Conservation (phyloP, 2,888 invertebrate genomes). For the Atrina japonica region DNA sequence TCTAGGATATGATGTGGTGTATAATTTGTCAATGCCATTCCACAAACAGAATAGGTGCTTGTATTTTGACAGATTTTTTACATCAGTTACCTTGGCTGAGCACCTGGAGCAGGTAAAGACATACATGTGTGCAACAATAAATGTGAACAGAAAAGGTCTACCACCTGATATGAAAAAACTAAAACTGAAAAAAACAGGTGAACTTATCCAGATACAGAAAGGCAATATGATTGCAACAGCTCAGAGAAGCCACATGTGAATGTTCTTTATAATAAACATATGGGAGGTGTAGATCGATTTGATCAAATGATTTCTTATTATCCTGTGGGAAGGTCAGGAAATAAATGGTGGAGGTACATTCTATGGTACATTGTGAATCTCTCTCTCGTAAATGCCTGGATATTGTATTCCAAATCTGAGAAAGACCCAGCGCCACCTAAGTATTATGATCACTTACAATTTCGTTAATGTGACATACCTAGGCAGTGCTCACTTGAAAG, state of each 20-base stretch:
- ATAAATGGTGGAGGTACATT: constrained; percentile 40
- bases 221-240: constrained; percentile 31
- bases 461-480: too few species aligned
- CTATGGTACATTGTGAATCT: constrained; percentile 37
- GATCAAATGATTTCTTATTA: constrained; percentile 37
- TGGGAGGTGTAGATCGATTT: constrained; percentile 35
- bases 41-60: constrained; percentile 17
- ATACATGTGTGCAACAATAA: constrained; percentile 21
- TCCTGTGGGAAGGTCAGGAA: constrained; percentile 27
- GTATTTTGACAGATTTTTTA: constrained; percentile 17
- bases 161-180: background rate
- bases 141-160: constrained; percentile 10
- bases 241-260: constrained; percentile 29
- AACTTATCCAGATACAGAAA: constrained; percentile 19
- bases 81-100: constrained; percentile 7
- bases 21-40: background rate
- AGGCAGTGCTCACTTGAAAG: too few species aligned
- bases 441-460: too few species aligned
- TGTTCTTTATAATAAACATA: background rate
- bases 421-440: too few species aligned
- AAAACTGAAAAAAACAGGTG: constrained; percentile 10
- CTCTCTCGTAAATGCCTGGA: constrained; percentile 19
- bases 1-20: constrained; percentile 23
- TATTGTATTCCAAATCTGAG: background rate
- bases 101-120: constrained; percentile 2